phyloP scores from a whole-genome alignment of 2,888 invertebrate species.

The Hipparchia semele region DNA sequence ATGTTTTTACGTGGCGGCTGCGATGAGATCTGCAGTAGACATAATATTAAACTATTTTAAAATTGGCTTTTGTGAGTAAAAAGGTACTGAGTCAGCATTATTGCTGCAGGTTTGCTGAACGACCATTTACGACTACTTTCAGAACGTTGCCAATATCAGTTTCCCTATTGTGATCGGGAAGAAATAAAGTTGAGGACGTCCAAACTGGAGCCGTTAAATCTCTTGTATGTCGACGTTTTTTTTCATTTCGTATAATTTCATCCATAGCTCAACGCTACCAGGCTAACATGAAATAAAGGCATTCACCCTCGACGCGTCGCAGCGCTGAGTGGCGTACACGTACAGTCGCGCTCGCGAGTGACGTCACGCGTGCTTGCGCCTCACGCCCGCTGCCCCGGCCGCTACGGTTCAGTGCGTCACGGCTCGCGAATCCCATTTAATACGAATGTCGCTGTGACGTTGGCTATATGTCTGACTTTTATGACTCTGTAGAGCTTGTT shows the following conservation, averaged over 20 bases:
- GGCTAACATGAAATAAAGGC: conserved; percentile 16
- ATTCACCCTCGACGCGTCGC: conserved; percentile 26
- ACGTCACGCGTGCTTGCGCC: conserved; percentile 43
- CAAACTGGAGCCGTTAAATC: too few relatives aligned
- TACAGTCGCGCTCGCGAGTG: conserved; percentile 25
- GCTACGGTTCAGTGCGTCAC: conserved; percentile 35
- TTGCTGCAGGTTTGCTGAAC: too few relatives aligned
- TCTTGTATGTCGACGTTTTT: too few relatives aligned
- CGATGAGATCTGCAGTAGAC: too few relatives aligned
- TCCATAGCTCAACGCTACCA: conserved; percentile 8
- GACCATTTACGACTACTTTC: too few relatives aligned
- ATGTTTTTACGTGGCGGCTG: too few relatives aligned
- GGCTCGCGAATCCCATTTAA: conserved; percentile 5
- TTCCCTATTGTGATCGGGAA: too few relatives aligned
- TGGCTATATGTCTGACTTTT: conserved; percentile 7
- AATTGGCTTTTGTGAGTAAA: too few relatives aligned
- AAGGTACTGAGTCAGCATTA: too few relatives aligned
- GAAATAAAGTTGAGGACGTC: too few relatives aligned
- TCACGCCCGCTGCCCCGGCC: conserved; percentile 39
- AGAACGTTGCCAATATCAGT: too few relatives aligned
- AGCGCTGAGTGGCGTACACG: conserved; percentile 29
- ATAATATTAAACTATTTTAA: too few relatives aligned
- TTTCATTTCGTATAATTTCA: background rate
- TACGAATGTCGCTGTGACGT: conserved; percentile 6
- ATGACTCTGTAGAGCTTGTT: background rate